phyloP scores from a whole-genome alignment of 2,888 invertebrate genomes.

The Lycaena phlaeas region DNA sequence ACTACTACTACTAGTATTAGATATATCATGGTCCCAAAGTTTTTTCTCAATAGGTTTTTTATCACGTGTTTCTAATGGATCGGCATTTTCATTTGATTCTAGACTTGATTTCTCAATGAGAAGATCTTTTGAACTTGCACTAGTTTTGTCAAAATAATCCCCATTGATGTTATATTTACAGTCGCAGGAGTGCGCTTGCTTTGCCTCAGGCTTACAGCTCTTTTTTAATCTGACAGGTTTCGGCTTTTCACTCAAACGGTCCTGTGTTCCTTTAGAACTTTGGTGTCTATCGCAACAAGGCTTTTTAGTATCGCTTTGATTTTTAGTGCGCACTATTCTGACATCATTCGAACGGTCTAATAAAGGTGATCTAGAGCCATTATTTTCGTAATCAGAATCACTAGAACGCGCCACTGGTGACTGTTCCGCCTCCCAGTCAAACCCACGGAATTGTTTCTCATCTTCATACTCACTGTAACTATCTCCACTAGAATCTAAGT shows the following conservation, averaged over 20 bases:
- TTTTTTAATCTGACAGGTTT: slow-evolving; percentile 63
- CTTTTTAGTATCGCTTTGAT: slow-evolving; percentile 47
- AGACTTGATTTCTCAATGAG: slow-evolving; percentile 73
- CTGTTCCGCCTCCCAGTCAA: slow-evolving; percentile 65
- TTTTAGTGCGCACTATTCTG: slow-evolving; percentile 52
- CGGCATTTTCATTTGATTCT: slow-evolving; percentile 64
- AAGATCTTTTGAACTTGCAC: slow-evolving; percentile 81
- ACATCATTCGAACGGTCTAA: slow-evolving; percentile 67
- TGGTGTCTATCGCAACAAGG: slow-evolving; percentile 49
- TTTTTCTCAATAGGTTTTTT: slow-evolving; percentile 45
- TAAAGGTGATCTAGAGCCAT: slow-evolving; percentile 80
- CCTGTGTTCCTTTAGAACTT: slow-evolving; percentile 34
- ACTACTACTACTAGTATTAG: slow-evolving; percentile 74
- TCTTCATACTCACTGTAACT: slow-evolving; percentile 77
- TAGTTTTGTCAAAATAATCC: slow-evolving; percentile 75
- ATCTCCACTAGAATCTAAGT: slow-evolving; percentile 72
- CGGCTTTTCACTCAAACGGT: slow-evolving; percentile 46
- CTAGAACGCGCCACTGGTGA: slow-evolving; percentile 63
- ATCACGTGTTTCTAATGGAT: slow-evolving; percentile 35
- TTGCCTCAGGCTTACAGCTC: slow-evolving; percentile 40
- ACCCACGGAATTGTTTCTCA: slow-evolving; percentile 68
- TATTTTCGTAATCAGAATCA: slow-evolving; percentile 79
- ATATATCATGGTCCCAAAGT: slow-evolving; percentile 69
- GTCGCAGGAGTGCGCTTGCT: slow-evolving; percentile 37
- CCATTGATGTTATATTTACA: slow-evolving; percentile 42